These are phyloP conservation scores for Pissodes strobi DNA, from an alignment of 1,140 invertebrate genomes.

Conservation along the genomic window DNA sequence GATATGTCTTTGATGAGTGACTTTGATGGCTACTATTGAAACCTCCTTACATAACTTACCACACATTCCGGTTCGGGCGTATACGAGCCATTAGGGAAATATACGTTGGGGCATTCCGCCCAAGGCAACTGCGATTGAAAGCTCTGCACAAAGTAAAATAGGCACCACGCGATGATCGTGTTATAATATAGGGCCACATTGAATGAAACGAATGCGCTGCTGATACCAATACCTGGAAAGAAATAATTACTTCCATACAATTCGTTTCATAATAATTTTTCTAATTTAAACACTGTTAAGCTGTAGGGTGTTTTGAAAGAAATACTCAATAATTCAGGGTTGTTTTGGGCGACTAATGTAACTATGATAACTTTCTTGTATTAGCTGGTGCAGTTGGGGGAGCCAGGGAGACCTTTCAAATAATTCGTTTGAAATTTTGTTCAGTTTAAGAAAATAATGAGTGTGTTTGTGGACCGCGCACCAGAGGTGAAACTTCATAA, in stretches of 20 bases:
- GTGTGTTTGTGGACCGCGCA: too few species aligned
- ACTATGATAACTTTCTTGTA: too few species aligned
- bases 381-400: too few species aligned
- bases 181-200: slow-evolving; percentile 99
- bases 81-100: slow-evolving; percentile 80
- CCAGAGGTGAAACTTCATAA: too few species aligned
- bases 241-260: slow-evolving; percentile 7
- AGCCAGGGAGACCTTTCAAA: too few species aligned
- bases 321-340: too few species aligned
- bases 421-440: too few species aligned
- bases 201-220: slow-evolving; percentile 92
- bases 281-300: background rate
- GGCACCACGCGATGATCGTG: slow-evolving; percentile 97
- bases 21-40: too few species aligned
- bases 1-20: too few species aligned
- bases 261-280: background rate
- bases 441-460: too few species aligned
- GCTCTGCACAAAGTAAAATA: slow-evolving; percentile 93
- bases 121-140: slow-evolving; percentile 89
- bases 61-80: slow-evolving; percentile 80
- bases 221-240: slow-evolving; percentile 79
- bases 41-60: slow-evolving; percentile 61
- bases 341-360: too few species aligned
- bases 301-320: too few species aligned
- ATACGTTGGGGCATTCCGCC: slow-evolving; percentile 84